A percentile compares a stretch with the other conserved stretches of the same genome.
Conservation (phyloP, 2,888 invertebrate genomes). For the Brachypterus glaber region DNA sequence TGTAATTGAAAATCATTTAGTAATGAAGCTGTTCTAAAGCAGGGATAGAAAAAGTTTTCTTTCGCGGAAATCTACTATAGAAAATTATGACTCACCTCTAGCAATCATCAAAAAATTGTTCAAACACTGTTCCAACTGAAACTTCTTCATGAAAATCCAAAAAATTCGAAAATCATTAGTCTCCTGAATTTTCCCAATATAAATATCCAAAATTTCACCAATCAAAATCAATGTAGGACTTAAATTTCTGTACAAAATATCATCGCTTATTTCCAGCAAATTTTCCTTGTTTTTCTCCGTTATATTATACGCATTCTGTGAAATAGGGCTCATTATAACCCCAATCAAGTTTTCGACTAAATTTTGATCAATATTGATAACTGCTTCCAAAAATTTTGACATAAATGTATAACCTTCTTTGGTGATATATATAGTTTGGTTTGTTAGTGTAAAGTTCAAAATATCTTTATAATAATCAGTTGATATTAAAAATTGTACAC, state of each 20-base stretch:
- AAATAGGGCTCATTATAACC: constrained; percentile 38
- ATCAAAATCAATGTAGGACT: constrained; percentile 51
- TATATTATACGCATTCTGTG: constrained; percentile 48
- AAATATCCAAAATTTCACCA: constrained; percentile 43
- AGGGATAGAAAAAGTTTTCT: too few relatives aligned
- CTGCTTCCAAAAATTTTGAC: constrained; percentile 48
- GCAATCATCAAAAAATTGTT: constrained; percentile 39
- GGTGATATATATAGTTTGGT: constrained; percentile 62
- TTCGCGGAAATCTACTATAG: too few relatives aligned
- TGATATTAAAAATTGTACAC: constrained; percentile 55
- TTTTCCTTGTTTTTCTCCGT: constrained; percentile 35
- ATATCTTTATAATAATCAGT: constrained; percentile 56
- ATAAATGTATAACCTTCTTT: constrained; percentile 60
- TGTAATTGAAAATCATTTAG: too few relatives aligned
- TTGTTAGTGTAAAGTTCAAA: constrained; percentile 51
- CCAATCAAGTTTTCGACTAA: constrained; percentile 49
- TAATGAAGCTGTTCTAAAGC: too few relatives aligned
- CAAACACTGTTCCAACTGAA: constrained; percentile 38
- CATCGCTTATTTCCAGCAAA: constrained; percentile 40
- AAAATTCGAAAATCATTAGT: constrained; percentile 34
- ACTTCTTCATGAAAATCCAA: constrained; percentile 35
- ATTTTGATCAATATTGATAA: constrained; percentile 43
- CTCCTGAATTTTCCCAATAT: constrained; percentile 35
- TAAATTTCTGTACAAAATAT: constrained; percentile 45
- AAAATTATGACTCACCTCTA: too few relatives aligned